These are phyloP conservation scores for Gymnothorax reevesii DNA, from an alignment of 2,797 vertebrate genomes.

Conservation along the genomic window DNA sequence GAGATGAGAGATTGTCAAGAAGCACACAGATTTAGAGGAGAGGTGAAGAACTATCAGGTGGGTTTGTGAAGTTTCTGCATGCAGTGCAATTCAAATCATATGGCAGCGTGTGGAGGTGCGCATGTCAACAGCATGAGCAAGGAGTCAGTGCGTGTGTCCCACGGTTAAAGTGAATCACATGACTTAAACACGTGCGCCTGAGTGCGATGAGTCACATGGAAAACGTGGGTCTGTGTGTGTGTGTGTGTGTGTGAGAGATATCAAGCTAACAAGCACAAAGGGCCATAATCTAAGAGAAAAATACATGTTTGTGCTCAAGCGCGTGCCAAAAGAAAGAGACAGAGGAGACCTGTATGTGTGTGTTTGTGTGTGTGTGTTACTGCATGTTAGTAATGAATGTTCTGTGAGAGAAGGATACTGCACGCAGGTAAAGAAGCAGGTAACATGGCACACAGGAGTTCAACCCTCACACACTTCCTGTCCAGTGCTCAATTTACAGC, in stretches of 20 bases:
- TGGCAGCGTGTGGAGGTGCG: neutral
- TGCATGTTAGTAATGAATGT: too few relatives aligned
- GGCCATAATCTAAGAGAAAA: neutral
- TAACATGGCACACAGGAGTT: too few relatives aligned
- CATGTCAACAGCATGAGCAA: neutral
- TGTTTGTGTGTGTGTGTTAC: too few relatives aligned
- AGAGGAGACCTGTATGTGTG: too few relatives aligned
- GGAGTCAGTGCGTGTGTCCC: neutral
- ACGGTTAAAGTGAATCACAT: too few relatives aligned
- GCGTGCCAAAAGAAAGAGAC: too few relatives aligned
- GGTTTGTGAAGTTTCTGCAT: constrained; percentile 61
- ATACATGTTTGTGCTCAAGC: neutral
- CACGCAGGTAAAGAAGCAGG: too few relatives aligned
- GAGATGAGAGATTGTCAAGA: neutral
- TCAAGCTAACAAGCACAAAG: neutral
- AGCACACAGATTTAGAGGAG: neutral
- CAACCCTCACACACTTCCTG: too few relatives aligned
- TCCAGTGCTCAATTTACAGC: too few relatives aligned
- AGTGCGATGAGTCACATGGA: too few relatives aligned
- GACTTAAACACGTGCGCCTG: neutral
- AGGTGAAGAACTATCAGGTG: neutral
- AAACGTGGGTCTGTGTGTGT: neutral
- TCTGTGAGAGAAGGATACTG: too few relatives aligned
- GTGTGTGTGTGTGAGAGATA: neutral
- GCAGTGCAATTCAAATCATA: constrained; percentile 71